Percentiles rank a stretch among this genome's conserved stretches.
Evolutionary conservation across 2,113 vertebrate genomes (phyloP).

Genomic region (Picathartes gymnocephalus): DNA sequence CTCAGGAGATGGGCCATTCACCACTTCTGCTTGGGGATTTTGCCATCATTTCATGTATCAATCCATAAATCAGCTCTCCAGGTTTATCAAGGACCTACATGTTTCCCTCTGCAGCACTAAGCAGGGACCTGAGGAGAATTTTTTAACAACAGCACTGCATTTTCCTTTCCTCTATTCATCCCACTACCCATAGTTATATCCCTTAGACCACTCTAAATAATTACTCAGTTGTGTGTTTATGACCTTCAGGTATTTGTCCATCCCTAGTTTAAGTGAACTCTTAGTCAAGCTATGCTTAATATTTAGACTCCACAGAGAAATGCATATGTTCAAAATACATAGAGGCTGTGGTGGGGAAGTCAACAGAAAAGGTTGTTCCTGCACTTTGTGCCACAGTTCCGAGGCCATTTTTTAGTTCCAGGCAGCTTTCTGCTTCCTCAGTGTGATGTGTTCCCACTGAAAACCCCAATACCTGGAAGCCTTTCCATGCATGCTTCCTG

Average conservation of each 20-base stretch:
- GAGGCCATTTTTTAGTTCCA: not conserved
- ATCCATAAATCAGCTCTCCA: conserved; percentile 6
- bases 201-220: conserved; percentile 55
- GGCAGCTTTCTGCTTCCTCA: not conserved
- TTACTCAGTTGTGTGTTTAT: not conserved
- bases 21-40: not conserved
- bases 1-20: not conserved
- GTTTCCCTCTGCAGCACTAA: not conserved
- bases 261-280: not conserved
- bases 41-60: not conserved
- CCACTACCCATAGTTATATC: conserved; percentile 7
- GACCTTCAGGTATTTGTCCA: conserved; percentile 52
- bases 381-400: not conserved
- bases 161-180: conserved; percentile 29
- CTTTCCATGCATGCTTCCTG: not conserved
- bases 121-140: not conserved
- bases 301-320: not conserved
- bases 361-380: not conserved
- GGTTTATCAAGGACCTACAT: conserved; percentile 1
- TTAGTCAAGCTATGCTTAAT: not conserved
- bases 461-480: not conserved
- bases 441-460: not conserved
- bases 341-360: not conserved
- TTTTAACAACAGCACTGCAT: not conserved
- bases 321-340: not conserved